A percentile compares a stretch with the other conserved stretches of the same genome.
These are phyloP conservation scores for Phortica magna DNA, from an alignment of 2,888 invertebrate genomes.

Conservation along the genomic window DNA sequence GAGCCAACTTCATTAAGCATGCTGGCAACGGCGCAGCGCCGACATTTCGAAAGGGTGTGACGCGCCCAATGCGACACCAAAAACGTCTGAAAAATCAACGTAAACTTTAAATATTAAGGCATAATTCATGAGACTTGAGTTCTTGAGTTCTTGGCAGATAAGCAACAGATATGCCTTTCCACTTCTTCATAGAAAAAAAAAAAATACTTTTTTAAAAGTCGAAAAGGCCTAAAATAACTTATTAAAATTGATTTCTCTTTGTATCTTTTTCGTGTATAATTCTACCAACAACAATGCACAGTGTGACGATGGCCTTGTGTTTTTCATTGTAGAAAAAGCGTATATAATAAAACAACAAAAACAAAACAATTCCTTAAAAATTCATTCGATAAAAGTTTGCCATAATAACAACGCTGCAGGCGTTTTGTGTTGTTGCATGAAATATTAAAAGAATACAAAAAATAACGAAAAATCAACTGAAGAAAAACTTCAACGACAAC, in stretches of 20 bases:
- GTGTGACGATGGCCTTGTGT: conserved; percentile 65
- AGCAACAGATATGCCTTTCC: neutral
- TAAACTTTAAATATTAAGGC: conserved; percentile 48
- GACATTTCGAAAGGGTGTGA: neutral
- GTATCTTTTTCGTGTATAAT: conserved; percentile 29
- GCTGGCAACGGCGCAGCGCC: neutral
- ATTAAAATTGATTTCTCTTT: conserved; percentile 12
- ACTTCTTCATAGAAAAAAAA: neutral
- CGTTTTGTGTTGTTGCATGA: conserved; percentile 13
- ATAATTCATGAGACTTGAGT: conserved; percentile 56
- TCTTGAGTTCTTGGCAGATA: too few relatives aligned
- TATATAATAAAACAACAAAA: conserved; percentile 45
- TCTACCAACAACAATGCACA: conserved; percentile 47
- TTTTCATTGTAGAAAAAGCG: conserved; percentile 45
- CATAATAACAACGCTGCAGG: conserved; percentile 32
- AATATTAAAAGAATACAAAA: neutral
- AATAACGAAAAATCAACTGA: neutral
- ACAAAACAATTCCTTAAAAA: conserved; percentile 61
- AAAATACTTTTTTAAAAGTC: neutral
- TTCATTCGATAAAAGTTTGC: conserved; percentile 29
- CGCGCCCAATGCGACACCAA: neutral
- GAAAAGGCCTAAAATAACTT: neutral
- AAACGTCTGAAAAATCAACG: neutral
- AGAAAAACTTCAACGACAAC: neutral
- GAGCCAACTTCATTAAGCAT: conserved; percentile 7